phyloP scores from a whole-genome alignment of 2,797 vertebrate genomes.

The Rhynchonycteris naso region DNA sequence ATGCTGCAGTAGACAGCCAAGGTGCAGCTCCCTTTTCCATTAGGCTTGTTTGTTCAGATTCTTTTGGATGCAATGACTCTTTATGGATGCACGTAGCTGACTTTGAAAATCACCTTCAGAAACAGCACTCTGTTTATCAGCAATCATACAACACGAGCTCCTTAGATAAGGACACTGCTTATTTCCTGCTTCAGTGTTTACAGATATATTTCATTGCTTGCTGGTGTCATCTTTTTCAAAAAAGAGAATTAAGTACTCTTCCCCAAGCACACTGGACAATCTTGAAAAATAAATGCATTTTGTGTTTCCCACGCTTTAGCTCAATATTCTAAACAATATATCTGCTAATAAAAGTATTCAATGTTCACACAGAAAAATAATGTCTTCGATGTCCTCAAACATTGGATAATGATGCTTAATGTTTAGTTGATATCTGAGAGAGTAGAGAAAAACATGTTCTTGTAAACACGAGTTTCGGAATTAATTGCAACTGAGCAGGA shows the following conservation, averaged over 20 bases:
- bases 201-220: constrained; percentile 51
- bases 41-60: neutral
- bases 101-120: constrained; percentile 66
- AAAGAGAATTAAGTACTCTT: constrained; percentile 46
- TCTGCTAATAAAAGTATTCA: constrained; percentile 40
- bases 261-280: neutral
- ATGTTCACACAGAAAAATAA: constrained; percentile 13
- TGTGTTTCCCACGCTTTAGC: constrained; percentile 11
- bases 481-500: constrained; percentile 80
- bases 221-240: constrained; percentile 53
- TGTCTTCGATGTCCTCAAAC: neutral
- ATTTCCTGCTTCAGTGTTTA: constrained; percentile 48
- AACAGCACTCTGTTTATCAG: constrained; percentile 28
- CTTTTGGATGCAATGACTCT: neutral
- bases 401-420: neutral
- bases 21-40: neutral
- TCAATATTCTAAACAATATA: constrained; percentile 35
- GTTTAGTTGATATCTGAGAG: neutral
- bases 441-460: constrained; percentile 64
- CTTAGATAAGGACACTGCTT: constrained; percentile 56
- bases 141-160: neutral
- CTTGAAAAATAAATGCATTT: constrained; percentile 60
- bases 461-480: constrained; percentile 75
- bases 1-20: neutral
- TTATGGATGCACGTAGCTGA: neutral